A percentile compares a stretch with the other conserved stretches of the same genome.
phyloP scores from a whole-genome alignment of 2,888 invertebrate species.

The Drosophila multiciliata region DNA sequence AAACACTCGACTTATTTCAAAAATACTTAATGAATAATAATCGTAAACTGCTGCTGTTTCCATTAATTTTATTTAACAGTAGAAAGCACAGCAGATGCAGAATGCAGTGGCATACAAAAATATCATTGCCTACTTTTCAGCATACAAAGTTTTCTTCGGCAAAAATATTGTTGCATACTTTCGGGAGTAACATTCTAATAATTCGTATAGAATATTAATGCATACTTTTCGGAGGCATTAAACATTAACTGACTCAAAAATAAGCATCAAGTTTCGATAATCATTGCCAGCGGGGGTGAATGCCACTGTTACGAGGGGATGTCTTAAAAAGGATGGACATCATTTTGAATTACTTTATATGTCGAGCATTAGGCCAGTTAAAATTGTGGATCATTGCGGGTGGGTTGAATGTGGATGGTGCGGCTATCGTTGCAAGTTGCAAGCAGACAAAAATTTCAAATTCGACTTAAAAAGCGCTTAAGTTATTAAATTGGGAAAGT shows the following conservation, averaged over 20 bases:
- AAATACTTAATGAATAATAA: too few relatives aligned
- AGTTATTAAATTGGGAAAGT: conserved; percentile 58
- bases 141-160: too few relatives aligned
- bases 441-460: conserved; percentile 51
- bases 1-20: too few relatives aligned
- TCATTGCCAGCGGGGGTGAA: not conserved
- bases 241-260: not conserved
- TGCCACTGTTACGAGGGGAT: not conserved
- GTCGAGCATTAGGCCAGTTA: not conserved
- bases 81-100: too few relatives aligned
- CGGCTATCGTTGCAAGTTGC: conserved; percentile 1
- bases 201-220: not conserved
- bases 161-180: not conserved
- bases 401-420: not conserved
- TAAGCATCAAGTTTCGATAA: too few relatives aligned
- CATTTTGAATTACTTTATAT: too few relatives aligned
- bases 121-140: too few relatives aligned
- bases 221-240: not conserved
- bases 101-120: too few relatives aligned
- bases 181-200: not conserved
- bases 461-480: conserved; percentile 70
- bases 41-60: too few relatives aligned
- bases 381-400: not conserved
- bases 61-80: too few relatives aligned
- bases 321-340: not conserved